phyloP scores from a whole-genome alignment of 2,113 vertebrate species.

The Pandion haliaetus region DNA sequence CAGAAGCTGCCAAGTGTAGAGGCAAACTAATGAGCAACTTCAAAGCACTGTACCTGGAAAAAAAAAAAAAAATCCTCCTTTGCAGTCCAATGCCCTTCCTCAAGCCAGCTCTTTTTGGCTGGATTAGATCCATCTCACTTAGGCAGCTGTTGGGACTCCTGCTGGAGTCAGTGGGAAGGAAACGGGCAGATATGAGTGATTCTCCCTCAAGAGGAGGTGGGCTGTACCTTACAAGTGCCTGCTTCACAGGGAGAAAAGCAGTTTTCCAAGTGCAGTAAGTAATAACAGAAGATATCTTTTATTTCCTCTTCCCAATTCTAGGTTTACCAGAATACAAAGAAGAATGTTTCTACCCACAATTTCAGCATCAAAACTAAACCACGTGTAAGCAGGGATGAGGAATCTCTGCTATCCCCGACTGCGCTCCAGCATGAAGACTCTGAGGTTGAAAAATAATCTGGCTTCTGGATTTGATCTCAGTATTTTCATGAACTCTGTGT shows the following conservation, averaged over 20 bases:
- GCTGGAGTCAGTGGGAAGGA: not conserved
- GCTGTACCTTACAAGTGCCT: not conserved
- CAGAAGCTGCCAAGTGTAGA: not conserved
- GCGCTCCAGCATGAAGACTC: not conserved
- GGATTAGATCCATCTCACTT: not conserved
- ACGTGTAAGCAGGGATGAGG: not conserved
- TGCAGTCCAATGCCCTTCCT: not conserved
- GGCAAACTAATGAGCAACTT: not conserved
- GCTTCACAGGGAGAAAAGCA: not conserved
- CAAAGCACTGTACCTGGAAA: not conserved
- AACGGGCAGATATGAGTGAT: not conserved
- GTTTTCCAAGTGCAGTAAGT: not conserved
- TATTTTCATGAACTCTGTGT: not conserved
- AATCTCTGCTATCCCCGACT: not conserved
- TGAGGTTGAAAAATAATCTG: constrained; percentile 3
- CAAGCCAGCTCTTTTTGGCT: not conserved
- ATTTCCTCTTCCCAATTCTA: constrained; percentile 11
- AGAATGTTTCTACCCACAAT: not conserved
- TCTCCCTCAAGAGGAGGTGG: not conserved
- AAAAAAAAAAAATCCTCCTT: not conserved
- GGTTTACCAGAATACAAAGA: constrained; percentile 62
- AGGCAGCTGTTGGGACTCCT: not conserved
- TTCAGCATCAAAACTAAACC: constrained; percentile 25
- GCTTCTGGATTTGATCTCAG: not conserved
- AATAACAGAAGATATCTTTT: not conserved